Percentiles rank a stretch among this genome's conserved stretches.
These are phyloP conservation scores for Acleris sparsana DNA, from an alignment of 2,888 invertebrate species.

Conservation along the genomic window DNA sequence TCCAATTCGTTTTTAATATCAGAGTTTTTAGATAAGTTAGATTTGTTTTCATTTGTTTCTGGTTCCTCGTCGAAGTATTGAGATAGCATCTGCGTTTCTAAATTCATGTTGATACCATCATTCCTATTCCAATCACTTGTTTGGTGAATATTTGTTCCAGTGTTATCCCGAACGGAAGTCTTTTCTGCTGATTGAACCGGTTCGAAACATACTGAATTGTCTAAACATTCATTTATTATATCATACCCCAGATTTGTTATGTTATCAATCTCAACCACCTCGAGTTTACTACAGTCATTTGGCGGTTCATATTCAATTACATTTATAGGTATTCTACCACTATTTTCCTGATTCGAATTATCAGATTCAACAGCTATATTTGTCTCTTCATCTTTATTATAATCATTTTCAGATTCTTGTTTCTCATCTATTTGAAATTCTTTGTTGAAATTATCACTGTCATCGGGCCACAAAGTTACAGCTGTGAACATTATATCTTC, in stretches of 20 bases:
- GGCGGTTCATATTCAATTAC: background rate
- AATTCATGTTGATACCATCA: background rate
- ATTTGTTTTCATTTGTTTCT: background rate
- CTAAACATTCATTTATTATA: slow-evolving; percentile 21
- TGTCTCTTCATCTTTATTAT: background rate
- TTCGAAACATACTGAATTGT: slow-evolving; percentile 8
- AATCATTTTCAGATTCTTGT: background rate
- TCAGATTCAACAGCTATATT: background rate
- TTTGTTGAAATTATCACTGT: background rate
- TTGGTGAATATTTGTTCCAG: background rate
- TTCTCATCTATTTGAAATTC: background rate
- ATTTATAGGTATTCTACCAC: background rate
- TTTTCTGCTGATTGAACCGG: background rate
- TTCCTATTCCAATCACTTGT: background rate
- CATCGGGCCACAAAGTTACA: slow-evolving; percentile 49
- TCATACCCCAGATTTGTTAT: slow-evolving; percentile 12
- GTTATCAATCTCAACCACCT: background rate
- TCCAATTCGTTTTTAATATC: slow-evolving; percentile 1
- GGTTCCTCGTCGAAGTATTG: slow-evolving; percentile 21
- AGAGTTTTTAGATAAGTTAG: background rate
- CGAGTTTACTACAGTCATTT: background rate
- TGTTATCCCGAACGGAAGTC: background rate
- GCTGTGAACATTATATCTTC: slow-evolving; percentile 74
- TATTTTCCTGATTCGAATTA: background rate
- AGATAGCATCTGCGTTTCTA: slow-evolving; percentile 2